phyloP scores from a whole-genome alignment of 1,140 invertebrate genomes.

The Elysia chlorotica region DNA sequence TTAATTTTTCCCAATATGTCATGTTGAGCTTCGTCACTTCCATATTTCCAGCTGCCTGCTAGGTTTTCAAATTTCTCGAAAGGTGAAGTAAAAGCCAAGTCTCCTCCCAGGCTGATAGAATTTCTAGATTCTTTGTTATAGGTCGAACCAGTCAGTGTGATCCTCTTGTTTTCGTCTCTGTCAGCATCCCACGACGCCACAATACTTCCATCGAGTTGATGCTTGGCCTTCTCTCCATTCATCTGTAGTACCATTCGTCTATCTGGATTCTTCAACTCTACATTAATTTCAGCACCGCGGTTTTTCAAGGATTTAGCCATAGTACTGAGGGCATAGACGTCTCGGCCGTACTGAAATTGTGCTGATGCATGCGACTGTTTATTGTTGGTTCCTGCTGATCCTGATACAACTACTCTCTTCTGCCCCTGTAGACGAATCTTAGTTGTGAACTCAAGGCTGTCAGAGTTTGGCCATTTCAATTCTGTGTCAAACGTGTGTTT shows the following conservation, averaged over 20 bases:
- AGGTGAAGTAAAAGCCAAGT: conserved; percentile 41
- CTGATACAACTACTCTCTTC: conserved; percentile 22
- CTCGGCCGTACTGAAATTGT: conserved; percentile 9
- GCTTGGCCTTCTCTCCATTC: conserved; percentile 23
- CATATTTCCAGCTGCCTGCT: conserved; percentile 2
- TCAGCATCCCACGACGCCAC: conserved; percentile 42
- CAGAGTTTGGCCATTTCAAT: background rate
- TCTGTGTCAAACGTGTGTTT: conserved; percentile 13
- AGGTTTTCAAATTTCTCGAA: conserved; percentile 32
- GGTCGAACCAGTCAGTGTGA: conserved; percentile 13
- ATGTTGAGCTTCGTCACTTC: conserved; percentile 15
- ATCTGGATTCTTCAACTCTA: conserved; percentile 28
- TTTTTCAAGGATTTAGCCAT: conserved; percentile 16
- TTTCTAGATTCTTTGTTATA: background rate
- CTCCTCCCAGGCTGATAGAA: conserved; percentile 11
- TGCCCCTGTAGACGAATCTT: conserved; percentile 1
- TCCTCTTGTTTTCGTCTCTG: conserved; percentile 32
- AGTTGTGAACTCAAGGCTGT: background rate
- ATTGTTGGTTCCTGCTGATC: conserved; percentile 23
- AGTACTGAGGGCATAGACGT: conserved; percentile 18
- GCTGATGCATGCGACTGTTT: conserved; percentile 25
- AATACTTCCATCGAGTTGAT: conserved; percentile 27
- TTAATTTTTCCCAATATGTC: background rate
- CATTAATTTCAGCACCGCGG: conserved; percentile 2
- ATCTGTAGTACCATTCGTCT: conserved; percentile 25